Evolutionary conservation across 2,113 vertebrate species (phyloP).

Genomic region (Cyphomyrus discorhynchus): DNA sequence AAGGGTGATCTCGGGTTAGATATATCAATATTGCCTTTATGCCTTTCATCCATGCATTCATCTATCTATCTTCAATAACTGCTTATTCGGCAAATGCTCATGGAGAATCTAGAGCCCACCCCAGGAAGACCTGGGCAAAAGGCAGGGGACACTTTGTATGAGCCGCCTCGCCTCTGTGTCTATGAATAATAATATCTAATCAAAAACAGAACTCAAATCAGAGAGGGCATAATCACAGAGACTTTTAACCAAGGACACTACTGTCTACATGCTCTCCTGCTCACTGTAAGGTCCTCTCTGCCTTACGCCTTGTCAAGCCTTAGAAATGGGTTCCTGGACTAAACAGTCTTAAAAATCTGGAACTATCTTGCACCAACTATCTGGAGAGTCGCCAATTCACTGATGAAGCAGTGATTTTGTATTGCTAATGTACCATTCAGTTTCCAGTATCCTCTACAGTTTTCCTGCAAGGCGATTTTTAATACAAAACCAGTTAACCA

Average conservation of each 20-base stretch:
- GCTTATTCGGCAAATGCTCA: not conserved
- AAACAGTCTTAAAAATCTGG: not conserved
- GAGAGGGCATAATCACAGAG: not conserved
- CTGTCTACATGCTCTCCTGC: not conserved
- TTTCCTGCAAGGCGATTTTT: not conserved
- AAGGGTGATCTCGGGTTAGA: not conserved
- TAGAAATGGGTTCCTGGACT: not conserved
- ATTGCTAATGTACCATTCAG: not conserved
- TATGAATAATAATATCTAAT: not conserved
- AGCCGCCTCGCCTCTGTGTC: not conserved
- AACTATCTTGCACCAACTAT: not conserved
- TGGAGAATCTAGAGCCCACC: not conserved
- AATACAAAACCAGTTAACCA: not conserved
- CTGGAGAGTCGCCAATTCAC: not conserved
- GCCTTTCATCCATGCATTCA: not conserved
- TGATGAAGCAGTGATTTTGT: not conserved
- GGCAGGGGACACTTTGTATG: not conserved
- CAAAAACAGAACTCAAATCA: not conserved
- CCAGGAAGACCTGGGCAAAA: not conserved
- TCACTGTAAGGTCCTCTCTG: not conserved
- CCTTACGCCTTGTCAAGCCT: not conserved
- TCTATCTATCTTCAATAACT: not conserved
- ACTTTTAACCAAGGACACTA: not conserved
- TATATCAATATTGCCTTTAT: not conserved
- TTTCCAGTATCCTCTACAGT: not conserved